Conservation (phyloP, 2,797 vertebrate species). For the Anguilla pacifica region DNA sequence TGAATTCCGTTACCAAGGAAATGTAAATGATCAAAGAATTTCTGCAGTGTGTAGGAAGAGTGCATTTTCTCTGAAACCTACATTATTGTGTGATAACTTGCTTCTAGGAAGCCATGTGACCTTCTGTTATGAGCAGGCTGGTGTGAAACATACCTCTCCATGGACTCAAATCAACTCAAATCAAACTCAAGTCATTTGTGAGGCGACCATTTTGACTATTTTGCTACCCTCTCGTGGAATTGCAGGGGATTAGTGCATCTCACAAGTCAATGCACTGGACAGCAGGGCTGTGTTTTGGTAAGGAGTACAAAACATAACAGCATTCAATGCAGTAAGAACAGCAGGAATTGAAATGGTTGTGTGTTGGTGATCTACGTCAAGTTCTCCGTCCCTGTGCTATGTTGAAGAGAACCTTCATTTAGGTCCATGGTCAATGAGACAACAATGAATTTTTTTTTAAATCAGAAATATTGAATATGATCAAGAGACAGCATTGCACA, state of each 20-base stretch:
- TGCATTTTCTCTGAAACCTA: neutral
- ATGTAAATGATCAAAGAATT: conserved; percentile 8
- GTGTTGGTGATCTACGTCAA: neutral
- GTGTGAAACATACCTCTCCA: neutral
- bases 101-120: neutral
- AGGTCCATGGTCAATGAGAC: neutral
- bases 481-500: neutral
- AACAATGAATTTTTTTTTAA: neutral
- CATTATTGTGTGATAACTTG: neutral
- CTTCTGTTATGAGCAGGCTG: neutral
- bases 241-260: neutral
- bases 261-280: neutral
- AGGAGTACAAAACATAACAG: neutral
- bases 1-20: conserved; percentile 11
- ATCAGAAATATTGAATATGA: neutral
- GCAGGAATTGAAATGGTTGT: neutral
- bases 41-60: neutral
- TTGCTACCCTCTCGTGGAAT: neutral
- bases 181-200: neutral
- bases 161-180: neutral
- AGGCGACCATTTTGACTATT: neutral
- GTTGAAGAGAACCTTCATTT: neutral
- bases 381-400: neutral
- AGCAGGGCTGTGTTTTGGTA: neutral
- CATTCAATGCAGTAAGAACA: neutral